Base-by-base conservation (phyloP, 2,797 vertebrate species). In the Taenioides sp. region DNA sequence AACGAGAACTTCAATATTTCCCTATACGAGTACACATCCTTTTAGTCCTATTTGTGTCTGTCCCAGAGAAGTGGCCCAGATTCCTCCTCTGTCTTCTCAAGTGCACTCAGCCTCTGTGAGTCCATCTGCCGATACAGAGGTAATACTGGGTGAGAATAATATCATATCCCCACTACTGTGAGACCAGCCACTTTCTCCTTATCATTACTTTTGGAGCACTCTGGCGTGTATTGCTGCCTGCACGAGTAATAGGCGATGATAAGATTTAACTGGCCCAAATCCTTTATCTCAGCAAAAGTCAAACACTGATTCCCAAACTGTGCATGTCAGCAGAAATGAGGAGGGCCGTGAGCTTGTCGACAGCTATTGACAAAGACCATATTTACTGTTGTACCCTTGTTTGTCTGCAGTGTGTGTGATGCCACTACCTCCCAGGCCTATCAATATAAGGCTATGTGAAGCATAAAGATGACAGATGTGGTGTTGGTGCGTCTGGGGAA, bases 231-330 rank as follows among this genome's bases (percentile, higher is more conserved):
- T 60, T 70, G 67, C 11, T 71, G 70, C 68, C 2, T 71, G 61
- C 72, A 68, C 77, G 74, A 72, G 27, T 27, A 73, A 73, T 22
- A 73, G 69, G 71, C 76, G 37, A 74, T 75, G 70, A 86, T 76
- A 85, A 80, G 83, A 87, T 89, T 87, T 84, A 86, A 80, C 75
- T 54, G 65, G 49, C 57, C 34, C 55, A 82, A 86, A 85, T 86
- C 70, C 80, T 87, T 83, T 86, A 84, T 78, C 90, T 89, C 86
- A 87, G 88, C 90, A 87, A 79, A 88, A 87, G 74, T 79, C 79
- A 80, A 74, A 63, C 68, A 12, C 65, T 74, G 72, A 85, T 79
- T 83, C 80, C 71, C 75, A 23, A 77, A 84, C 79, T 84, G 81
- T 81, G 77, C 72, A 69, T 64, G 74, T 88, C 84, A 83, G 82